Percentiles rank a stretch among this genome's conserved stretches.
Conservation (phyloP, 1,140 invertebrate genomes). For the Papilio polytes region DNA sequence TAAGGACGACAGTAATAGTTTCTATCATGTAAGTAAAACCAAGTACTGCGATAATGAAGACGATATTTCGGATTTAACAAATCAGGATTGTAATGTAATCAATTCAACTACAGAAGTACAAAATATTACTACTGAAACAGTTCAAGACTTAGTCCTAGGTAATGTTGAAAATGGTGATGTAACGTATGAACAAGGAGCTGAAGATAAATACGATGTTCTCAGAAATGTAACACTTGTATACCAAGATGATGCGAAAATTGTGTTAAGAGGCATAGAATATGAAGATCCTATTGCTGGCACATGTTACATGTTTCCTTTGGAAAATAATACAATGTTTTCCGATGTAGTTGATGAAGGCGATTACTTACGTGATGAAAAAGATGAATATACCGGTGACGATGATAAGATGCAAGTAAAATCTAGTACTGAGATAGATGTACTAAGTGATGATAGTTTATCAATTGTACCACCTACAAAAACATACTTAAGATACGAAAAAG, state of each 20-base stretch:
- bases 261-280: constrained; percentile 64
- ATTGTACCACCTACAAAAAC: constrained; percentile 60
- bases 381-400: constrained; percentile 5
- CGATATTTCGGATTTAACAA: neutral
- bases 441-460: constrained; percentile 47
- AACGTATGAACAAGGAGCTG: neutral
- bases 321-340: constrained; percentile 39
- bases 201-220: constrained; percentile 24
- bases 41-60: neutral
- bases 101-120: constrained; percentile 13
- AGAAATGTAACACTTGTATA: constrained; percentile 57
- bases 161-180: constrained; percentile 20
- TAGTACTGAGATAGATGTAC: constrained; percentile 13
- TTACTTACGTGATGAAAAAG: constrained; percentile 21
- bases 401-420: neutral
- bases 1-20: neutral
- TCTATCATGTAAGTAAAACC: neutral
- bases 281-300: constrained; percentile 63
- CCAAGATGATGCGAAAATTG: constrained; percentile 54
- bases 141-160: neutral
- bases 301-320: constrained; percentile 67
- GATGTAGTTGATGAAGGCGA: constrained; percentile 26
- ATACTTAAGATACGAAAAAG: constrained; percentile 53
- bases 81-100: constrained; percentile 14
- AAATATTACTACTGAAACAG: constrained; percentile 1